These are phyloP conservation scores for Saguinus midas DNA, from an alignment of 2,113 vertebrate genomes.

Conservation along the genomic window DNA sequence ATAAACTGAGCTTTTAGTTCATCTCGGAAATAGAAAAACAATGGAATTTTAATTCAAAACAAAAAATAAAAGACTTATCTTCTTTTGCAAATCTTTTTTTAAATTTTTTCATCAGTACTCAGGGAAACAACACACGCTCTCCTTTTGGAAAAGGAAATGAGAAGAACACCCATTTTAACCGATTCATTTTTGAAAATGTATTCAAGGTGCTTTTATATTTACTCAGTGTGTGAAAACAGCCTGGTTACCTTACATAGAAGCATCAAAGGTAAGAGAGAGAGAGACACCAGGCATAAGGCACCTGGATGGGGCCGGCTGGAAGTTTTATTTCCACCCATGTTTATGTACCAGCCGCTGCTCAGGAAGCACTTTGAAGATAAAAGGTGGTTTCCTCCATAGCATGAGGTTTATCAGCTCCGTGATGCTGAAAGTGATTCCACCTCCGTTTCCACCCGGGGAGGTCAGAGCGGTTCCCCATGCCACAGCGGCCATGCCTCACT, in stretches of 20 bases:
- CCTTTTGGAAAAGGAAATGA: slow-evolving; percentile 64
- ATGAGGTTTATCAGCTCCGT: not conserved
- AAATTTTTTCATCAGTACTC: slow-evolving; percentile 62
- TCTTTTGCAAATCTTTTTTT: slow-evolving; percentile 59
- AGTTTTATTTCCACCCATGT: not conserved
- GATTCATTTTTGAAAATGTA: slow-evolving; percentile 56
- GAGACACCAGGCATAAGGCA: not conserved
- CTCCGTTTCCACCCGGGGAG: not conserved
- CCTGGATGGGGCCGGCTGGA: not conserved
- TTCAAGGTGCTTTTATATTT: slow-evolving; percentile 45
- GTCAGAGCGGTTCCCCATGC: not conserved
- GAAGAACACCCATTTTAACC: slow-evolving; percentile 59
- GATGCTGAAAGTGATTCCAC: not conserved
- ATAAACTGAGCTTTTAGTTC: slow-evolving; percentile 78
- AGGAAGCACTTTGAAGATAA: not conserved
- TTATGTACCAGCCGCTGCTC: rapidly evolving
- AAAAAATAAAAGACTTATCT: slow-evolving; percentile 50
- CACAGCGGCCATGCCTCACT: not conserved
- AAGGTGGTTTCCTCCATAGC: not conserved
- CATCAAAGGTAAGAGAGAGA: not conserved
- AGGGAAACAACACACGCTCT: slow-evolving; percentile 62
- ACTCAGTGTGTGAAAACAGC: slow-evolving; percentile 47
- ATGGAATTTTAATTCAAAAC: slow-evolving; percentile 75
- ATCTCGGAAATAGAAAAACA: slow-evolving; percentile 77
- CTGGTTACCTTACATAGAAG: slow-evolving; percentile 31